These are phyloP conservation scores for Exocentrus adspersus DNA, from an alignment of 2,888 invertebrate genomes.

Conservation along the genomic window DNA sequence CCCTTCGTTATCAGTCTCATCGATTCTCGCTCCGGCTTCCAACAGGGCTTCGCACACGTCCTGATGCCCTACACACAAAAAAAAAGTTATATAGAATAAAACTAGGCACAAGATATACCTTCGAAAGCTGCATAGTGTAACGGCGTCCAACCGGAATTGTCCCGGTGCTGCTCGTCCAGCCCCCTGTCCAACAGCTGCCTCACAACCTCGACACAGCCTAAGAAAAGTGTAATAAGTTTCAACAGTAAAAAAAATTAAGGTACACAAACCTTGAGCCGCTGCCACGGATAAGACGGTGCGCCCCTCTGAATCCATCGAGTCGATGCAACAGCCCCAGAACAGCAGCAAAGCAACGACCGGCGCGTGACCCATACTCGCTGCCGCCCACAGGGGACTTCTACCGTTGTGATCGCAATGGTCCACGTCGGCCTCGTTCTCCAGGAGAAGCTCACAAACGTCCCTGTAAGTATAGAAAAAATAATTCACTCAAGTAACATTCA, in stretches of 20 bases:
- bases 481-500: too few relatives aligned
- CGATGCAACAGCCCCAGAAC: constrained; percentile 96
- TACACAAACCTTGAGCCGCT: constrained; percentile 76
- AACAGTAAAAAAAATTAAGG: too few relatives aligned
- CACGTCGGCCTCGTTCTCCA: constrained; percentile 93
- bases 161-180: constrained; percentile 85
- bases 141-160: constrained; percentile 97
- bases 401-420: constrained; percentile 86
- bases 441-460: constrained; percentile 88
- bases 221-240: not conserved
- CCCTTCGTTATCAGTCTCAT: constrained; percentile 91
- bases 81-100: not conserved
- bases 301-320: constrained; percentile 93
- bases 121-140: constrained; percentile 96
- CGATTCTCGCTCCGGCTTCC: constrained; percentile 88
- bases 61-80: constrained; percentile 72
- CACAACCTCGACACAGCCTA: constrained; percentile 86
- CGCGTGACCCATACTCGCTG: constrained; percentile 92
- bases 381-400: constrained; percentile 90
- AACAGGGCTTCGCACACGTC: constrained; percentile 84
- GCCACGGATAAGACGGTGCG: constrained; percentile 88
- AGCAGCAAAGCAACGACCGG: constrained; percentile 85
- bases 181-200: constrained; percentile 88
- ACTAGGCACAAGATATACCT: constrained; percentile 62
- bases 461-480: too few relatives aligned